These are phyloP conservation scores for Anthrax anthrax DNA, from an alignment of 2,888 invertebrate species.

Conservation along the genomic window DNA sequence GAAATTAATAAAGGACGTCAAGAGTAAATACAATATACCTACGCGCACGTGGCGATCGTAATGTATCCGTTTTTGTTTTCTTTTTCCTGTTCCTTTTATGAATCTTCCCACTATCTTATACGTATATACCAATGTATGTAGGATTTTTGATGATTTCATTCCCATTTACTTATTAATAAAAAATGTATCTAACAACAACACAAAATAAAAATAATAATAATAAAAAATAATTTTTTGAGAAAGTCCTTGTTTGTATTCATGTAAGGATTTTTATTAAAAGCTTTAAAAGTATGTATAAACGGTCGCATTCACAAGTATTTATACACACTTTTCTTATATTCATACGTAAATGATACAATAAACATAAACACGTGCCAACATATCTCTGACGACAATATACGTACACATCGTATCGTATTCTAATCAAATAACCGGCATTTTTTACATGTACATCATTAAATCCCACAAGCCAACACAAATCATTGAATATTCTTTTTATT, in stretches of 20 bases:
- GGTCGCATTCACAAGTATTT: neutral
- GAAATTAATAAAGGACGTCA: constrained; percentile 32
- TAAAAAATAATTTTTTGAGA: too few species aligned
- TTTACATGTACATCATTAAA: too few species aligned
- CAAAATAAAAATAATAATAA: too few species aligned
- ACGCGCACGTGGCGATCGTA: constrained; percentile 33
- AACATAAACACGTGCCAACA: neutral
- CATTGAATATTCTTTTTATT: too few species aligned
- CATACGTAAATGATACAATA: neutral
- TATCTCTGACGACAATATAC: neutral
- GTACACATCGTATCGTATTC: too few species aligned
- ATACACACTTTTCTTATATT: neutral
- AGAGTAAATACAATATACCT: constrained; percentile 22
- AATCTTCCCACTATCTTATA: neutral
- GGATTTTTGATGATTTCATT: neutral
- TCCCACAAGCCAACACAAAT: too few species aligned
- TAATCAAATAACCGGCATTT: too few species aligned
- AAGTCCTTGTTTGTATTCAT: too few species aligned
- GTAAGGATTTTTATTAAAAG: too few species aligned
- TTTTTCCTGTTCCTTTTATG: constrained; percentile 1
- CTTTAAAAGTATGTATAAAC: too few species aligned
- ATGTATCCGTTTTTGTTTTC: constrained; percentile 31
- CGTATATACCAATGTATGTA: neutral
- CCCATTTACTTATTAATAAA: too few species aligned
- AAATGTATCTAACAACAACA: too few species aligned